phyloP scores from a whole-genome alignment of 2,888 invertebrate species.

The Strigamia crassipes region DNA sequence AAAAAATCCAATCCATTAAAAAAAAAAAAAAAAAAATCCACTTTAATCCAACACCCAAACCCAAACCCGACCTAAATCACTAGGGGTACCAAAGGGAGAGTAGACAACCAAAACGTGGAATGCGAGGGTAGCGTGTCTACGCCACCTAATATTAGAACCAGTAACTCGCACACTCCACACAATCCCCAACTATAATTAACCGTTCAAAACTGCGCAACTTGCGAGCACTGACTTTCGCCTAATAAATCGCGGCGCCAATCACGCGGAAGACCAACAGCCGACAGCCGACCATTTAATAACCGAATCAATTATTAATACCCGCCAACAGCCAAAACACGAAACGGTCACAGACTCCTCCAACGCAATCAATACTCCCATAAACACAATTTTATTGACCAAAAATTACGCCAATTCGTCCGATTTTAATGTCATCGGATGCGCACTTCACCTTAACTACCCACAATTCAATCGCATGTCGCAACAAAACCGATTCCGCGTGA shows the following conservation, averaged over 20 bases:
- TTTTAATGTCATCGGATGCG: not conserved
- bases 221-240: not conserved
- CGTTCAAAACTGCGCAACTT: not conserved
- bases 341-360: slow-evolving; percentile 15
- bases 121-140: slow-evolving; percentile 15
- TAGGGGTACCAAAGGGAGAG: not conserved
- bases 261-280: not conserved
- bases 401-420: not conserved
- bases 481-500: not conserved
- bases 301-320: slow-evolving; percentile 32
- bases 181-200: not conserved
- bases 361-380: slow-evolving; percentile 31
- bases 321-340: slow-evolving; percentile 16
- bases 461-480: slow-evolving; percentile 1
- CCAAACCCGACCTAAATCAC: not conserved
- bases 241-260: slow-evolving; percentile 5
- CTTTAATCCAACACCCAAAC: not conserved
- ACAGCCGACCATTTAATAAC: not conserved
- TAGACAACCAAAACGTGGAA: not conserved
- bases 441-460: slow-evolving; percentile 1
- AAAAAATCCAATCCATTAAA: too few species aligned
- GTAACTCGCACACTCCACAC: not conserved
- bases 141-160: not conserved
- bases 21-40: not conserved
- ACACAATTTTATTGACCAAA: slow-evolving; percentile 25